Percentiles rank a stretch among this genome's conserved stretches.
phyloP scores from a whole-genome alignment of 2,113 vertebrate genomes.

The mouse (Mus musculus) region DNA sequence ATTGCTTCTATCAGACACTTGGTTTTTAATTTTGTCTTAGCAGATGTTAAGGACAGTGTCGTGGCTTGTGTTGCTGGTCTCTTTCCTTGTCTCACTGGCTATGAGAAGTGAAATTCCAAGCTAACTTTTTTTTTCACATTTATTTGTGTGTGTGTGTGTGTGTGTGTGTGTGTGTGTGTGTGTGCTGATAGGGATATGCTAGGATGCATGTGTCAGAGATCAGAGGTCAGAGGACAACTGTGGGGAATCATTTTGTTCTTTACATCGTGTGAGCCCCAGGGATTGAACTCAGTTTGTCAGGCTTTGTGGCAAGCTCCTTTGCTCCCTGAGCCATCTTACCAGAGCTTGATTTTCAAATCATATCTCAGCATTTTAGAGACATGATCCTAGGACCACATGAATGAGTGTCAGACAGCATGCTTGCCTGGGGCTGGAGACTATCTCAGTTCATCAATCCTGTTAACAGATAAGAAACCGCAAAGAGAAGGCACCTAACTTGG shows the following conservation, averaged over 20 bases:
- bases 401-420: not conserved
- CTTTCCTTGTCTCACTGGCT: constrained; percentile 37
- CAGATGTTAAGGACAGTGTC: constrained; percentile 21
- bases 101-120: constrained; percentile 24
- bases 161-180: not conserved
- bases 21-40: constrained; percentile 52
- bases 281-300: not conserved
- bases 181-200: too few relatives aligned
- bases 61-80: not conserved
- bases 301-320: not conserved
- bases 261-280: not conserved
- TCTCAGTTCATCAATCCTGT: not conserved
- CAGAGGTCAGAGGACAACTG: not conserved
- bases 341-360: constrained; percentile 7
- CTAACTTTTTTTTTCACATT: not conserved
- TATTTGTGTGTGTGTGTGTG: not conserved
- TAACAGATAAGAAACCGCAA: not conserved
- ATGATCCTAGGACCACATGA: not conserved
- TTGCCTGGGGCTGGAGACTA: not conserved
- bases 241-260: not conserved
- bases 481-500: not conserved
- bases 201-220: not conserved
- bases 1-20: constrained; percentile 56
- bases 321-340: not conserved
- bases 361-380: constrained; percentile 29